A percentile compares a stretch with the other conserved stretches of the same genome.
phyloP scores from a whole-genome alignment of 64 coral and sea anemone genomes.

The Stylophora pistillata region DNA sequence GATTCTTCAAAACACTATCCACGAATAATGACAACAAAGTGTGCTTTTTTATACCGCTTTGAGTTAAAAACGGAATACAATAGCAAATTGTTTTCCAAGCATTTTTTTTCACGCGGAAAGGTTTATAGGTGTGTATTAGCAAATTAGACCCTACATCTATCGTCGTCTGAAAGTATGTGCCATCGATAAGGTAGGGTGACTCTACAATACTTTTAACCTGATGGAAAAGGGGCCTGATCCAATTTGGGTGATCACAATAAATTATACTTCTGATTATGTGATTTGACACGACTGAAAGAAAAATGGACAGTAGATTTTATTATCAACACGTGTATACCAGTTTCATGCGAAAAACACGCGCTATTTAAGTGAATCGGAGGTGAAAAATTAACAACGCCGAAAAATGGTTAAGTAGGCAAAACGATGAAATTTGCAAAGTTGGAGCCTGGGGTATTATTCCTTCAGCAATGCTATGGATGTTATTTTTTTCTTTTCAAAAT shows the following conservation, averaged over 20 bases:
- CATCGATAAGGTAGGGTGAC: not conserved
- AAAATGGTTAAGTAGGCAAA: not conserved
- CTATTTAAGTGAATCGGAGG: not conserved
- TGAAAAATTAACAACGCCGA: not conserved
- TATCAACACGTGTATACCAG: not conserved
- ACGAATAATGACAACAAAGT: not conserved
- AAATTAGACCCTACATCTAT: constrained; percentile 18
- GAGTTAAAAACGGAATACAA: not conserved
- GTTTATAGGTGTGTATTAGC: not conserved
- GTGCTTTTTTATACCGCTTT: not conserved
- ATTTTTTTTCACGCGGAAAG: not conserved
- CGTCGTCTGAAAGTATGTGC: not conserved
- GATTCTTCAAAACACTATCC: not conserved
- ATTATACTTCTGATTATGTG: not conserved
- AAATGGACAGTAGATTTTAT: not conserved
- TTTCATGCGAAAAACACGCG: not conserved
- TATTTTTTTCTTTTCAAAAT: not conserved
- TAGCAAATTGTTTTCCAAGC: constrained; percentile 13
- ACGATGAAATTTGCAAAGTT: not conserved
- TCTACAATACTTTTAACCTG: not conserved
- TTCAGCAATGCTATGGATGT: not conserved
- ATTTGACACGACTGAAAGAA: not conserved
- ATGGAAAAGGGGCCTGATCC: not conserved
- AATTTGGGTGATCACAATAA: not conserved
- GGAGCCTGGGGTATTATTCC: not conserved